Evolutionary conservation across 2,888 invertebrate genomes (phyloP).

Genomic region (Xylota sylvarum): DNA sequence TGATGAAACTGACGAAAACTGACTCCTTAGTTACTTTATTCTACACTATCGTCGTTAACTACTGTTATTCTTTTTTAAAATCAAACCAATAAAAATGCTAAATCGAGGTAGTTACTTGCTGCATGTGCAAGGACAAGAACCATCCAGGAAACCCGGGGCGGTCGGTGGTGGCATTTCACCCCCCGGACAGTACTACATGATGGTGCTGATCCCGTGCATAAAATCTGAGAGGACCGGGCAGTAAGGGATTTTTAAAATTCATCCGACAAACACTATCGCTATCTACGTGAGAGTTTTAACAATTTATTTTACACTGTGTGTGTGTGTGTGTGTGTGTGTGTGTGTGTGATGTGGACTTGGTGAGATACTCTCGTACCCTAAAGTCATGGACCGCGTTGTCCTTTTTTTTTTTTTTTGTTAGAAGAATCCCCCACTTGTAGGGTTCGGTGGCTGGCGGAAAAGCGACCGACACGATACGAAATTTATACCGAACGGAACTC

Average conservation of each 20-base stretch:
- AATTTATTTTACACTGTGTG: constrained; percentile 69
- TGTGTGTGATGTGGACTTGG: constrained; percentile 18
- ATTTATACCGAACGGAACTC: constrained; percentile 19
- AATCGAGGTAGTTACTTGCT: constrained; percentile 63
- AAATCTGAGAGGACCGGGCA: constrained; percentile 52
- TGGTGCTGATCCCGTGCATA: constrained; percentile 31
- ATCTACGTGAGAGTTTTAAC: constrained; percentile 78
- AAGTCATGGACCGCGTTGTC: constrained; percentile 42
- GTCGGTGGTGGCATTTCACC: background rate
- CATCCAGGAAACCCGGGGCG: constrained; percentile 12
- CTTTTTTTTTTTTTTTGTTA: constrained; percentile 53
- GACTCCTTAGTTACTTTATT: constrained; percentile 34
- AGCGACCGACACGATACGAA: constrained; percentile 30
- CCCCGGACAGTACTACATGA: constrained; percentile 8
- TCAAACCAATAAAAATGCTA: constrained; percentile 70
- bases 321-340: constrained; percentile 16
- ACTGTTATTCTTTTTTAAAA: constrained; percentile 47
- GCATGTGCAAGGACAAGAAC: constrained; percentile 32
- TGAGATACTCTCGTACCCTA: constrained; percentile 37
- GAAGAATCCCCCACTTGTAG: background rate
- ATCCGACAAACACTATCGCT: constrained; percentile 79
- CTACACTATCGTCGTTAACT: constrained; percentile 59
- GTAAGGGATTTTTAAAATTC: constrained; percentile 78
- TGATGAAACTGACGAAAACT: constrained; percentile 17
- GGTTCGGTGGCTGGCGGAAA: constrained; percentile 12